Evolutionary conservation across 1,140 invertebrate species (phyloP).

Genomic region (Zaprionus inermis): DNA sequence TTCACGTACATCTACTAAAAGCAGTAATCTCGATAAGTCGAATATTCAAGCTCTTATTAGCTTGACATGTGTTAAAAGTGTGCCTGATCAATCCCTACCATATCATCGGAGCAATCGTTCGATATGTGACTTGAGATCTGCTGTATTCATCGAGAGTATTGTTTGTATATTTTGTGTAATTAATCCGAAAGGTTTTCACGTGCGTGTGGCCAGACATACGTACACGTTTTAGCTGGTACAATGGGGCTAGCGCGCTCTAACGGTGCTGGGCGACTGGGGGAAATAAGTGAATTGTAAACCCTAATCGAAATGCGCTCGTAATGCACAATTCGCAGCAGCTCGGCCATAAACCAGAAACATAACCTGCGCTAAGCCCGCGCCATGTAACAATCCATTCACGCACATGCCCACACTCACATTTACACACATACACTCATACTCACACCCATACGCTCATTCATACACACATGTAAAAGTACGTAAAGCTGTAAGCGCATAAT

Average conservation of each 20-base stretch:
- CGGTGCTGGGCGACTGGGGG: not conserved
- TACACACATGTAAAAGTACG: conserved; percentile 17
- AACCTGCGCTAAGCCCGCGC: conserved; percentile 46
- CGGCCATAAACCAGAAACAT: conserved; percentile 53
- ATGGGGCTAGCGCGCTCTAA: no score
- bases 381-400: conserved; percentile 20
- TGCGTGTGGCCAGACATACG: not conserved
- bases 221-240: not conserved
- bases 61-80: no score
- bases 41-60: no score
- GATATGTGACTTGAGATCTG: not conserved
- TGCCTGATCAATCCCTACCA: no score
- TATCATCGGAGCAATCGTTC: not conserved
- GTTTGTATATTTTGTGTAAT: not conserved
- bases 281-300: conserved; percentile 16
- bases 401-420: conserved; percentile 1
- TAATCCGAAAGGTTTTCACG: not conserved
- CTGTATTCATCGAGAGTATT: not conserved
- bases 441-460: not conserved
- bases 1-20: not conserved
- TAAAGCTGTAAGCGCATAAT: conserved; percentile 47
- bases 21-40: not conserved
- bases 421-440: not conserved
- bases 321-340: conserved; percentile 16
- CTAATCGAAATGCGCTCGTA: conserved; percentile 41